Evolutionary conservation across 2,888 invertebrate genomes (phyloP), one percentile per base, ranked within the genome.

Genomic region (Kryphioiulus occultus): DNA sequence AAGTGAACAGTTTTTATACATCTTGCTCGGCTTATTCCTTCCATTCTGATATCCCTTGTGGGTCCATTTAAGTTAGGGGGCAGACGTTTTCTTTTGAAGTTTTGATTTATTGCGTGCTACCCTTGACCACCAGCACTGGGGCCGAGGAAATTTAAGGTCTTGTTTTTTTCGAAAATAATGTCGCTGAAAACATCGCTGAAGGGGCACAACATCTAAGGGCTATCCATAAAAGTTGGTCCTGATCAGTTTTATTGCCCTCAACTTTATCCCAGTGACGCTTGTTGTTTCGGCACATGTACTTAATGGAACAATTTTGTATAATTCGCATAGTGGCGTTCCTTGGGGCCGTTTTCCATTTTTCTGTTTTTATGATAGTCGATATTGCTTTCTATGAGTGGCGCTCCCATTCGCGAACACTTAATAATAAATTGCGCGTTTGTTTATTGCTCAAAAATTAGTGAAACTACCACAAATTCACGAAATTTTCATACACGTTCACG

Each of bases 401-500:
- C 68, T 10, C 26, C 68, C n/a, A 15, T 47, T 15, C 3, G 47
- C 47, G 42, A 42, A 42, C 22, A 7, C 68, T 22, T 59, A n/a
- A n/a, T 59, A 59, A 59, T 59, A 59, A 59, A n/a, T 59, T 19
- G 22, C 1, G n/a, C 59, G 59, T 4, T 22, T 22, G 59, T 2
- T 22, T 26, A 68, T 68, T 5, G 68, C 68, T 10, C 12, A 12
- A 26, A 68, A 26, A 26, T 22, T 22, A 35, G 68, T 7, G 22
- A 53, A 68, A 68, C 59, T n/a, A 59, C 59, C 59, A 59, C 59
- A 59, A 59, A 59, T 59, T 59, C 22, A n/a, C 22, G 59, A 59
- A 59, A 59, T 59, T 59, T 59, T 22, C 59, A n/a, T 59, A 22
- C n/a, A 59, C 9, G 22, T 22, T 22, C 59, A 59, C 59, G 59